Conservation (phyloP, 2,113 vertebrate genomes). For the Scophthalmus maximus region DNA sequence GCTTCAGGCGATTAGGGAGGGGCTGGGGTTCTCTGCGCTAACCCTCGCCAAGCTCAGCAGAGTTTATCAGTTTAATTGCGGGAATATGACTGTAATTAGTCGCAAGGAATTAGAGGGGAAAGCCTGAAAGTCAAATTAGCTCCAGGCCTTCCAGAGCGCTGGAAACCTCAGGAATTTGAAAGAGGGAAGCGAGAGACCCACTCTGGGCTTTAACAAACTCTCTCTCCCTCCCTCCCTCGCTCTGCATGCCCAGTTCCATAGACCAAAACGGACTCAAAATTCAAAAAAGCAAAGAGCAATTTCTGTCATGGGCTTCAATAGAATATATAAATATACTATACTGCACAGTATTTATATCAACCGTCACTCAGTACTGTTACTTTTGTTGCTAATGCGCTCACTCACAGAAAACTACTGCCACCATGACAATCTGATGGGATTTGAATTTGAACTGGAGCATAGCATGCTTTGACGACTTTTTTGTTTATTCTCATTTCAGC, state of each 20-base stretch:
- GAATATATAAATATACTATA: constrained; percentile 14
- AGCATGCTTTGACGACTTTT: too few relatives aligned
- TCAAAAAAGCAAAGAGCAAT: constrained; percentile 26
- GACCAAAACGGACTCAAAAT: constrained; percentile 15
- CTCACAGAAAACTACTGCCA: neutral
- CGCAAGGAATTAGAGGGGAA: constrained; percentile 76
- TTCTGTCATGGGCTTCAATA: constrained; percentile 15
- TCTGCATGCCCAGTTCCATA: constrained; percentile 18
- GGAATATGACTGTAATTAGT: constrained; percentile 80
- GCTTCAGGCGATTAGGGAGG: constrained; percentile 14
- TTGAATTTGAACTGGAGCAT: neutral
- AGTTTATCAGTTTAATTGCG: constrained; percentile 82
- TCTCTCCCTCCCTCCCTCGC: constrained; percentile 16
- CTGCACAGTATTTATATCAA: constrained; percentile 12
- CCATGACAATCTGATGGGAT: neutral
- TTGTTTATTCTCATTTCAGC: constrained; percentile 9
- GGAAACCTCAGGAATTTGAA: constrained; percentile 82
- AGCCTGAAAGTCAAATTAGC: constrained; percentile 79
- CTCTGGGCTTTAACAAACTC: constrained; percentile 65
- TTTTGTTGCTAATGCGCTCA: neutral
- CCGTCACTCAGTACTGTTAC: constrained; percentile 9
- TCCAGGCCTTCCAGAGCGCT: constrained; percentile 73
- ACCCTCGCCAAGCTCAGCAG: constrained; percentile 62
- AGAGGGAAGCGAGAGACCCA: constrained; percentile 62
- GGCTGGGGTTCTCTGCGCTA: constrained; percentile 28